A percentile compares a stretch with the other conserved stretches of the same genome.
These are phyloP conservation scores for Artibeus jamaicensis DNA, from an alignment of 2,797 vertebrate genomes.

Conservation along the genomic window DNA sequence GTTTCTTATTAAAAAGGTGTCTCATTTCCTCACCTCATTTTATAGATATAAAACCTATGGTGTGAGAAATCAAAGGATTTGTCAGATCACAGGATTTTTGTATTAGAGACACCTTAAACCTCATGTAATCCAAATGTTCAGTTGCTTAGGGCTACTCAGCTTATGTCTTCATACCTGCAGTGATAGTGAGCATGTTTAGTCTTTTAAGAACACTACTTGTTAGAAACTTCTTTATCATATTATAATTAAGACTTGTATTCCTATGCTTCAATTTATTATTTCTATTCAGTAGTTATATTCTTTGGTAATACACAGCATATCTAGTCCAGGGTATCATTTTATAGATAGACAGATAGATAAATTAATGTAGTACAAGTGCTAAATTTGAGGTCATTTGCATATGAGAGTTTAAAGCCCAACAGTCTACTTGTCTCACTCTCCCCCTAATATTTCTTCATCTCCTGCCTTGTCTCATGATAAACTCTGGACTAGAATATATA, in stretches of 20 bases:
- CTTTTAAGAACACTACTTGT: not conserved
- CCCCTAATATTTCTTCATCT: fast-evolving
- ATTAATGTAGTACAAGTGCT: not conserved
- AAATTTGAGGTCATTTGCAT: not conserved
- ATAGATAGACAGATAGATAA: not conserved
- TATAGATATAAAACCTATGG: not conserved
- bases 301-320: not conserved
- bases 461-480: not conserved
- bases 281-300: not conserved
- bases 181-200: not conserved
- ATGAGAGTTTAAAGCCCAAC: not conserved
- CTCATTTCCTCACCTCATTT: not conserved
- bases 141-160: not conserved
- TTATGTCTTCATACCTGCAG: not conserved
- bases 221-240: not conserved
- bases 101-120: not conserved
- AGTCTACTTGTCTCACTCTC: not conserved
- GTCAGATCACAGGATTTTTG: not conserved
- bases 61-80: not conserved
- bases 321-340: not conserved
- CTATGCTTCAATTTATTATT: not conserved
- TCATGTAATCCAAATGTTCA: not conserved
- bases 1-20: not conserved
- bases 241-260: not conserved
- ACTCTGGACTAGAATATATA: not conserved